These are phyloP conservation scores for Hedya salicella DNA, from an alignment of 2,888 invertebrate species.

Conservation along the genomic window DNA sequence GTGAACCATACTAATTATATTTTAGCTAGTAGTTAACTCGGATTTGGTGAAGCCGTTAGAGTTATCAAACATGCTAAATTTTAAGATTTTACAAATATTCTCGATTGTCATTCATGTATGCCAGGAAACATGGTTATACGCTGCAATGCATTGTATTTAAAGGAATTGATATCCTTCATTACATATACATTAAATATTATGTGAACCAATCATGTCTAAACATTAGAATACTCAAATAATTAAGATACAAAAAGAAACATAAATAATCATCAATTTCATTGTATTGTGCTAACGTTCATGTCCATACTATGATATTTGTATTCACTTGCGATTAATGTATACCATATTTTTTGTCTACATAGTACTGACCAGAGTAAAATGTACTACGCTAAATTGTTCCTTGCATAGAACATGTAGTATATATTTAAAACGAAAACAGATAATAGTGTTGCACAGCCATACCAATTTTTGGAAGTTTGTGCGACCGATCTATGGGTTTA, in stretches of 20 bases:
- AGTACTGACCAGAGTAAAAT: too few species aligned
- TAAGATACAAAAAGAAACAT: slow-evolving; percentile 1
- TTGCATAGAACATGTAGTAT: too few species aligned
- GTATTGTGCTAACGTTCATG: background rate
- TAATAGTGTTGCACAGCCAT: too few species aligned
- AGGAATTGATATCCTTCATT: slow-evolving; percentile 34
- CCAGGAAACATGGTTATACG: background rate
- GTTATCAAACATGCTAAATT: too few species aligned
- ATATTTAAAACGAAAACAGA: too few species aligned
- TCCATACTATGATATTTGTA: background rate
- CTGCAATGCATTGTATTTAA: slow-evolving; percentile 34
- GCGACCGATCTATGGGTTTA: background rate
- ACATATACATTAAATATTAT: background rate
- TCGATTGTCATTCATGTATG: background rate
- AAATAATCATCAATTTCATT: background rate
- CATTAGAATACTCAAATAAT: slow-evolving; percentile 19
- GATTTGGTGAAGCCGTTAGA: too few species aligned
- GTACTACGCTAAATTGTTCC: too few species aligned
- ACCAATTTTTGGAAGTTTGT: background rate
- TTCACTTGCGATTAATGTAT: too few species aligned
- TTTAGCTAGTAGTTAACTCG: too few species aligned
- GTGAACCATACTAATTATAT: too few species aligned
- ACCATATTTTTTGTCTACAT: too few species aligned
- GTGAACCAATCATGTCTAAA: background rate
- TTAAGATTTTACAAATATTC: too few species aligned